These are phyloP conservation scores for Cephonodes hylas DNA, from an alignment of 2,888 invertebrate genomes.

Conservation along the genomic window DNA sequence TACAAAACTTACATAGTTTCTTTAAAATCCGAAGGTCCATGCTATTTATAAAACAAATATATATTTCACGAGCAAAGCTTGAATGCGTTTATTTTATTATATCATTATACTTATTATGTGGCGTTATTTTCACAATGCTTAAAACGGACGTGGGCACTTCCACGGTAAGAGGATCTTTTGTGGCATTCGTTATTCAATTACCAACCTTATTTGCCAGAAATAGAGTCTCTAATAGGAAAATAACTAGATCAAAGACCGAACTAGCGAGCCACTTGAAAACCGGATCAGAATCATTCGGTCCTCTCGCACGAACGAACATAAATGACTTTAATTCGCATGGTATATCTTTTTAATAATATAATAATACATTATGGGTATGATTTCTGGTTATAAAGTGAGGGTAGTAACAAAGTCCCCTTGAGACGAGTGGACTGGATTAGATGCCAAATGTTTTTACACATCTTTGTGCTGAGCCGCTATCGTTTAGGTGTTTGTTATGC, in stretches of 20 bases:
- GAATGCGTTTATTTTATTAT: neutral
- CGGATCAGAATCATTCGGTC: slow-evolving; percentile 70
- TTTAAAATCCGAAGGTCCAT: neutral
- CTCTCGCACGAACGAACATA: slow-evolving; percentile 67
- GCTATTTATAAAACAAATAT: neutral
- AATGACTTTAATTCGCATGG: slow-evolving; percentile 60
- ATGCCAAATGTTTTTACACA: neutral
- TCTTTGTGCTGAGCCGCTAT: neutral
- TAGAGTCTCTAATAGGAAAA: slow-evolving; percentile 17
- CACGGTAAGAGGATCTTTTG: slow-evolving; percentile 33
- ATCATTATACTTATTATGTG: neutral
- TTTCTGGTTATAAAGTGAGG: slow-evolving; percentile 23
- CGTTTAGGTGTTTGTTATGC: too few relatives aligned
- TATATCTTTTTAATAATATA: slow-evolving; percentile 77
- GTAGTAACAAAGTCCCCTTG: slow-evolving; percentile 33
- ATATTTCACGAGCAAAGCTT: neutral
- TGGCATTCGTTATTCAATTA: slow-evolving; percentile 15
- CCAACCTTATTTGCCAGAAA: slow-evolving; percentile 19
- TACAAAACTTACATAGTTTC: too few relatives aligned
- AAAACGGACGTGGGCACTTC: slow-evolving; percentile 57
- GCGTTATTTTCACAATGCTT: slow-evolving; percentile 5
- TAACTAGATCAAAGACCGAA: slow-evolving; percentile 27
- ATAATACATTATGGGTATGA: slow-evolving; percentile 54
- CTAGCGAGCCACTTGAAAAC: slow-evolving; percentile 66
- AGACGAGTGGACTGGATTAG: slow-evolving; percentile 1